Evolutionary conservation across 2,113 vertebrate species (phyloP).

Genomic region (Platysternon megacephalum): DNA sequence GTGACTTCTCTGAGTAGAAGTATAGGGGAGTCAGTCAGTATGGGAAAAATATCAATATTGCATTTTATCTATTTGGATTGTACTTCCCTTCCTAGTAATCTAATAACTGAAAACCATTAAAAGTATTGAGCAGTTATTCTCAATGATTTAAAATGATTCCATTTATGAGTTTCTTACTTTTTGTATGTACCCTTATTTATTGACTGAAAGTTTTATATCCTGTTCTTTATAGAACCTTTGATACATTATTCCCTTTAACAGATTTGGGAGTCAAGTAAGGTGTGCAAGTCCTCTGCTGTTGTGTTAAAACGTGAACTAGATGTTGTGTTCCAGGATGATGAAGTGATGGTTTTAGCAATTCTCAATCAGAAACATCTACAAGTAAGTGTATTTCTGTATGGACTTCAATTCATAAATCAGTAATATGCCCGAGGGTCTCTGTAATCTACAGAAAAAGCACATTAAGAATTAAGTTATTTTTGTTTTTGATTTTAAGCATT

Average conservation of each 20-base stretch:
- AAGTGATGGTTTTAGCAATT: conserved; percentile 86
- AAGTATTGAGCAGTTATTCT: neutral
- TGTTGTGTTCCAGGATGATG: conserved; percentile 81
- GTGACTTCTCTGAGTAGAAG: neutral
- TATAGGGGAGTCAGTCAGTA: neutral
- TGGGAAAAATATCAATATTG: neutral
- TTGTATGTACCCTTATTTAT: neutral
- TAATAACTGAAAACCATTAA: neutral
- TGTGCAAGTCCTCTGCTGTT: conserved; percentile 88
- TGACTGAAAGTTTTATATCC: neutral
- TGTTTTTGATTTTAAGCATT: neutral
- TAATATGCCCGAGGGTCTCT: neutral
- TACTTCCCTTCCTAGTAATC: neutral
- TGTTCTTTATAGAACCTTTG: neutral
- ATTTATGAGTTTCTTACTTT: neutral
- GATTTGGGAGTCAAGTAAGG: conserved; percentile 94
- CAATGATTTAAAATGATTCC: neutral
- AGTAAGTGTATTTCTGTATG: conserved; percentile 73
- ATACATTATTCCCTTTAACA: conserved; percentile 66
- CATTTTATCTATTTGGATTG: neutral
- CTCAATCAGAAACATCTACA: conserved; percentile 89
- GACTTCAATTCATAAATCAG: neutral
- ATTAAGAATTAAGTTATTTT: neutral
- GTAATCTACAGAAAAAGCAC: neutral
- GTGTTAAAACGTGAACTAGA: conserved; percentile 92